Evolutionary conservation across 1,140 invertebrate genomes (phyloP).

Genomic region (Lordiphosa stackelbergi): DNA sequence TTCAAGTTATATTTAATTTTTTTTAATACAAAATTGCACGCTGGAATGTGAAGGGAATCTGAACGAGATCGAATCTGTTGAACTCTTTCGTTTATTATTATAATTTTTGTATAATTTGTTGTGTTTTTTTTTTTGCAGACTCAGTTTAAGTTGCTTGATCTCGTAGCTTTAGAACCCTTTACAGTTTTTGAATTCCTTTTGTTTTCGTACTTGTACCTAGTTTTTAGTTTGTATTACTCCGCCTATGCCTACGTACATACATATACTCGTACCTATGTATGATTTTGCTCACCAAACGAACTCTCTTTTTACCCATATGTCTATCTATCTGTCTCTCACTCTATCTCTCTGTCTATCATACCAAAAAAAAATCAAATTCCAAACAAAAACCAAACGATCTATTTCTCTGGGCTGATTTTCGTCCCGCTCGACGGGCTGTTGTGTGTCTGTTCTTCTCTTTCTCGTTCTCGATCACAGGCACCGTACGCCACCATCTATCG

Average conservation of each 20-base stretch:
- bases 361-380: constrained; percentile 14
- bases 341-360: constrained; percentile 47
- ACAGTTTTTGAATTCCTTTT: constrained; percentile 14
- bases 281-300: too few species aligned
- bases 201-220: constrained; percentile 54
- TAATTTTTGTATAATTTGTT: constrained; percentile 14
- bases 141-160: too few species aligned
- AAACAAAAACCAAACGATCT: constrained; percentile 49
- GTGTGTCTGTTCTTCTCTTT: constrained; percentile 77
- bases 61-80: constrained; percentile 7
- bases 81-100: constrained; percentile 21
- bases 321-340: constrained; percentile 28
- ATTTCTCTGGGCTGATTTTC: constrained; percentile 77
- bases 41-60: constrained; percentile 58
- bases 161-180: constrained; percentile 2
- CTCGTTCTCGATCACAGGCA: constrained; percentile 70
- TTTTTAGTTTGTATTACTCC: constrained; percentile 41
- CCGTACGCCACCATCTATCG: constrained; percentile 71
- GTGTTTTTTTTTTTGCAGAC: too few species aligned
- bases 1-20: constrained; percentile 15
- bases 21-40: constrained; percentile 51
- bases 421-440: constrained; percentile 75
- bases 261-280: constrained; percentile 14
- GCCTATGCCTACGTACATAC: constrained; percentile 30
- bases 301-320: constrained; percentile 35